phyloP scores from a whole-genome alignment of 2,113 vertebrate species.

The Telmatochromis brachygnathus region DNA sequence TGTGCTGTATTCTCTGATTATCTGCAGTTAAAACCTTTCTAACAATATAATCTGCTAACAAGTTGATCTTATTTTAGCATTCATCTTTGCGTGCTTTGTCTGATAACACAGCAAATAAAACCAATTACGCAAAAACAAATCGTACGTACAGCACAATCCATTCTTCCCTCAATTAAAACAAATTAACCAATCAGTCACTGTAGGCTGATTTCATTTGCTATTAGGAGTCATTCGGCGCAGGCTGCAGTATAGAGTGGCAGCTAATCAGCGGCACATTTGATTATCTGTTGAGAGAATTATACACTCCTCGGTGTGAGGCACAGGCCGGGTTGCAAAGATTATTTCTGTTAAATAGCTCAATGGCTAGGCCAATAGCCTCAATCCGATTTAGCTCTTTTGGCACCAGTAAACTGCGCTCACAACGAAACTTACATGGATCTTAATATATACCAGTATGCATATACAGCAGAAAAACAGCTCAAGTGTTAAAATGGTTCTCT shows the following conservation, averaged over 20 bases:
- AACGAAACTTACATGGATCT: background rate
- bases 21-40: background rate
- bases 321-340: constrained; percentile 18
- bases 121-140: constrained; percentile 5
- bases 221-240: constrained; percentile 28
- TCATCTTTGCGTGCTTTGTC: background rate
- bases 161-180: constrained; percentile 26
- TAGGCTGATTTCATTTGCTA: constrained; percentile 30
- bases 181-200: constrained; percentile 43
- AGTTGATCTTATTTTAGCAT: background rate
- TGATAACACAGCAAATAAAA: constrained; percentile 3
- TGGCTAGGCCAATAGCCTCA: constrained; percentile 4
- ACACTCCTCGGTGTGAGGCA: background rate
- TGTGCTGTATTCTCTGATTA: background rate
- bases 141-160: background rate
- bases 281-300: constrained; percentile 36
- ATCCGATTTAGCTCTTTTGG: constrained; percentile 16
- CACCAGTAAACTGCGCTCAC: background rate
- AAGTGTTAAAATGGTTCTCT: background rate
- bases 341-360: constrained; percentile 36
- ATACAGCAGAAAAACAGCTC: background rate
- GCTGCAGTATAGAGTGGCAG: constrained; percentile 3
- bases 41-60: background rate
- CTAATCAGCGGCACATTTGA: constrained; percentile 53
- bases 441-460: background rate